These are phyloP conservation scores for Megalops cyprinoides DNA, from an alignment of 2,797 vertebrate species.

Conservation along the genomic window DNA sequence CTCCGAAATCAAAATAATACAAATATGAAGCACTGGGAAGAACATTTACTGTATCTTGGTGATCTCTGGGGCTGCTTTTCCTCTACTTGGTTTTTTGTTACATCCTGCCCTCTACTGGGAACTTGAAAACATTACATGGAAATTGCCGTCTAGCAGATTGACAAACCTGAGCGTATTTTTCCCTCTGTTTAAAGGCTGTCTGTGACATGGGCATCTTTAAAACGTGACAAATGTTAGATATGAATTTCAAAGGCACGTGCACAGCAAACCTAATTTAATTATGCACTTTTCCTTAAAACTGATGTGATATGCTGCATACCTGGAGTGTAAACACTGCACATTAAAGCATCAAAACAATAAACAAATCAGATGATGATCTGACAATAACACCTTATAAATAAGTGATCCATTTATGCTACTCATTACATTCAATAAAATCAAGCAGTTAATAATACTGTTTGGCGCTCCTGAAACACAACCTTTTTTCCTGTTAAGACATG, in stretches of 20 bases:
- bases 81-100: neutral
- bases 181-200: neutral
- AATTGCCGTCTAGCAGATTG: too few relatives aligned
- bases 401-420: too few relatives aligned
- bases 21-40: neutral
- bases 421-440: too few relatives aligned
- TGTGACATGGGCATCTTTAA: neutral
- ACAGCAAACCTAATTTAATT: too few relatives aligned
- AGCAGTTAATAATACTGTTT: neutral
- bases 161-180: neutral
- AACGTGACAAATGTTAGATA: too few relatives aligned
- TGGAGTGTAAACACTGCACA: too few relatives aligned
- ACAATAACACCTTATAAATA: too few relatives aligned
- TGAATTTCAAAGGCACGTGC: too few relatives aligned
- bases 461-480: neutral
- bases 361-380: too few relatives aligned
- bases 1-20: neutral
- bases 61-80: neutral
- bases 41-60: neutral
- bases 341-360: too few relatives aligned
- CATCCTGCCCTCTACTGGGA: conserved; percentile 7
- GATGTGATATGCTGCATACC: too few relatives aligned
- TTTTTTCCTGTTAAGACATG: neutral
- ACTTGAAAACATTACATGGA: neutral
- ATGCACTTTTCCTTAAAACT: too few relatives aligned